Percentiles rank a stretch among this genome's conserved stretches.
Conservation (phyloP, 2,113 vertebrate genomes). For the Mionectes macconnelli region DNA sequence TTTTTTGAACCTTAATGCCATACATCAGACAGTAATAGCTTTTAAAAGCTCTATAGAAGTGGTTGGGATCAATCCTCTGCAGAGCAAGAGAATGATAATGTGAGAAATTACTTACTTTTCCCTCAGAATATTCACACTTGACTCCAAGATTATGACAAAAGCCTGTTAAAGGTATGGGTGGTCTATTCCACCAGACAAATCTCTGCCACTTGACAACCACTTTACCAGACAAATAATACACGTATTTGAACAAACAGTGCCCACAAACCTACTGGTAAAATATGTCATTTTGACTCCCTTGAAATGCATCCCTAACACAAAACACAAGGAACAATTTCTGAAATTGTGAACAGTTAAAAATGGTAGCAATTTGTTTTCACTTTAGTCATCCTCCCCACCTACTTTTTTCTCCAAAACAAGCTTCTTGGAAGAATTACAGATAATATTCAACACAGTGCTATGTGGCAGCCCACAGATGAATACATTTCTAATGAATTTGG, state of each 20-base stretch:
- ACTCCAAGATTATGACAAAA: background rate
- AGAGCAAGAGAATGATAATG: background rate
- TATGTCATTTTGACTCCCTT: background rate
- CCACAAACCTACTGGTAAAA: background rate
- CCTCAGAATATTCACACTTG: background rate
- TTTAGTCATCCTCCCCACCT: background rate
- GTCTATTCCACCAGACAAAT: background rate
- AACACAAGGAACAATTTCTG: background rate
- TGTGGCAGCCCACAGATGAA: background rate
- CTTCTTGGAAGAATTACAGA: background rate
- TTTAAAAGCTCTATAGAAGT: background rate
- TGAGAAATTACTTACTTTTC: background rate
- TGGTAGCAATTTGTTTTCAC: background rate
- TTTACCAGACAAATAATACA: background rate
- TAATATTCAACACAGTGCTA: background rate
- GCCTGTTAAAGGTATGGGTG: background rate
- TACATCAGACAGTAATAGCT: background rate
- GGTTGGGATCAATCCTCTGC: background rate
- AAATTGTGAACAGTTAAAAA: background rate
- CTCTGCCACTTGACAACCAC: background rate
- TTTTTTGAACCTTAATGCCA: background rate
- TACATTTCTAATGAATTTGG: background rate
- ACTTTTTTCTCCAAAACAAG: background rate
- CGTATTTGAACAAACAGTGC: background rate
- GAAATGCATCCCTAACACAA: background rate